Evolutionary conservation across 2,113 vertebrate species (phyloP).

Genomic region (Loxodonta africana): DNA sequence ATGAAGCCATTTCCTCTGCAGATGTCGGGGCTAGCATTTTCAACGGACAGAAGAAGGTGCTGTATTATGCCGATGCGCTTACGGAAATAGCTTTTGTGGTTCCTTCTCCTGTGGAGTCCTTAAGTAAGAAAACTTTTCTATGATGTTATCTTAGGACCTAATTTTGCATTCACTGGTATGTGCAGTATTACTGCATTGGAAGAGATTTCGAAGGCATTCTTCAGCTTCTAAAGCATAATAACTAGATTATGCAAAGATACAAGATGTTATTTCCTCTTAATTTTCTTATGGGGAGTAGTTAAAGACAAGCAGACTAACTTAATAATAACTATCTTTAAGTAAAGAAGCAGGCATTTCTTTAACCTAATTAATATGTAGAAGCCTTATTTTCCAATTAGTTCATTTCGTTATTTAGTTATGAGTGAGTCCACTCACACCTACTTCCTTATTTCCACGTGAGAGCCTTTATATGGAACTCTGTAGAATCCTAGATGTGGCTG

Average conservation of each 20-base stretch:
- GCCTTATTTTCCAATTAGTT: background rate
- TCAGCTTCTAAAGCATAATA: slow-evolving; percentile 47
- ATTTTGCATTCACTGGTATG: slow-evolving; percentile 62
- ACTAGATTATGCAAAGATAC: slow-evolving; percentile 22
- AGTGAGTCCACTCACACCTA: background rate
- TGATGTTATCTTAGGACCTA: slow-evolving; percentile 26
- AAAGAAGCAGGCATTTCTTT: background rate
- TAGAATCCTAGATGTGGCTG: background rate
- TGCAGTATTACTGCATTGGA: slow-evolving; percentile 16
- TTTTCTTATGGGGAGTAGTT: slow-evolving; percentile 22
- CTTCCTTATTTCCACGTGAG: background rate
- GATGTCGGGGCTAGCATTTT: slow-evolving; percentile 95
- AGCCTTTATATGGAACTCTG: background rate
- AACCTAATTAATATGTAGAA: background rate
- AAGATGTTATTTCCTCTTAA: background rate
- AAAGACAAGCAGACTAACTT: background rate
- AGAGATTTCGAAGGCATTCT: slow-evolving; percentile 54
- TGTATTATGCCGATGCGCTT: slow-evolving; percentile 97
- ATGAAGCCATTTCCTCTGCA: slow-evolving; percentile 91
- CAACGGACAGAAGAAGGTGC: slow-evolving; percentile 96
- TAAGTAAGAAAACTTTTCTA: slow-evolving; percentile 89
- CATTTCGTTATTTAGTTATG: slow-evolving; percentile 30
- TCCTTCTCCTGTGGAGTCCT: slow-evolving; percentile 93
- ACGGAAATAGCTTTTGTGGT: slow-evolving; percentile 98
- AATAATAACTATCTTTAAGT: slow-evolving; percentile 40